Conservation (phyloP, 2,888 invertebrate genomes). For the Epinotia nisella region DNA sequence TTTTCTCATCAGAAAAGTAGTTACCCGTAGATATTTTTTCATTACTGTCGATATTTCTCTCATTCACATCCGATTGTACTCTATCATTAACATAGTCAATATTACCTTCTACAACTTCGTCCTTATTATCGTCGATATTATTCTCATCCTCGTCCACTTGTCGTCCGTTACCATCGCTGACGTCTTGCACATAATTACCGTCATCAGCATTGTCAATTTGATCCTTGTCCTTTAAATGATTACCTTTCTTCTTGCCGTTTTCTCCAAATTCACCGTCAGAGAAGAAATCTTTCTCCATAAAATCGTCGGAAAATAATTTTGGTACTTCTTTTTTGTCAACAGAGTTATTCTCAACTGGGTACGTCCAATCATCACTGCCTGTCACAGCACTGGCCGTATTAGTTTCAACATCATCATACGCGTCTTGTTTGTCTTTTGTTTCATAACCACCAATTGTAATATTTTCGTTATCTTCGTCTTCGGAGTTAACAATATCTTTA, state of each 20-base stretch:
- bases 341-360: not conserved
- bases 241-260: not conserved
- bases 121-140: not conserved
- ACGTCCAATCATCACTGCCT: too few species aligned
- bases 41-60: not conserved
- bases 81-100: not conserved
- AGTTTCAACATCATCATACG: not conserved
- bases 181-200: not conserved
- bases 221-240: not conserved
- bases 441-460: not conserved
- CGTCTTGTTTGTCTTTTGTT: not conserved
- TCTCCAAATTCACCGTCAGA: slow-evolving; percentile 1
- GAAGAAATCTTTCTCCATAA: slow-evolving; percentile 14
- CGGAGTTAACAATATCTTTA: not conserved
- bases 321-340: too few species aligned
- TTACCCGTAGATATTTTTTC: not conserved
- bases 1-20: not conserved
- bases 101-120: not conserved
- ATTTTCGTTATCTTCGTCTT: not conserved
- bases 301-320: not conserved
- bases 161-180: not conserved
- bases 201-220: too few species aligned
- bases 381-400: too few species aligned
- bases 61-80: not conserved
- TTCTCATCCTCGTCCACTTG: not conserved